Evolutionary conservation across 2,888 invertebrate species (phyloP).

Genomic region (Deladenus siricidicola): DNA sequence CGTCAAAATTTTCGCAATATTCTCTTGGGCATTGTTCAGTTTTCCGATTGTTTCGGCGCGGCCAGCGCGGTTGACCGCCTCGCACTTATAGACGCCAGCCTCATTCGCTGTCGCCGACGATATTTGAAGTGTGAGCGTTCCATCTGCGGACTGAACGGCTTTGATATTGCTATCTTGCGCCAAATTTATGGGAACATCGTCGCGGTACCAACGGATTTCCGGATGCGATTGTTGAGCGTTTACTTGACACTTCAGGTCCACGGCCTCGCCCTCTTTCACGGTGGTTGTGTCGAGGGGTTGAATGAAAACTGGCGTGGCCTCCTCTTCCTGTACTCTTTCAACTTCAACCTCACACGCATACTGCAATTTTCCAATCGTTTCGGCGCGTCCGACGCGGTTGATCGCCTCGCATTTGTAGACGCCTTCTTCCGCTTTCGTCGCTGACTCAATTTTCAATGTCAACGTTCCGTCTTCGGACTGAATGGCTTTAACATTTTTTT

Average conservation of each 20-base stretch:
- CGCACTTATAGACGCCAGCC: constrained; percentile 69
- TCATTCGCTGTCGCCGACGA: constrained; percentile 54
- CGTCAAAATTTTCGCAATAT: constrained; percentile 32
- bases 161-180: constrained; percentile 24
- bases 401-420: constrained; percentile 88
- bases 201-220: constrained; percentile 43
- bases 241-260: constrained; percentile 71
- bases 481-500: too few species aligned
- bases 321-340: constrained; percentile 53
- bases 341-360: constrained; percentile 31
- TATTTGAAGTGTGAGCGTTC: constrained; percentile 52
- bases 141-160: constrained; percentile 38
- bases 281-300: constrained; percentile 31
- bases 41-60: constrained; percentile 34
- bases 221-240: constrained; percentile 57
- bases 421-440: constrained; percentile 72
- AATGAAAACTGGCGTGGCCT: constrained; percentile 24
- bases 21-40: constrained; percentile 36
- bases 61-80: constrained; percentile 25
- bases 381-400: constrained; percentile 72
- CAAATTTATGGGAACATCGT: constrained; percentile 36
- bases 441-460: constrained; percentile 47
- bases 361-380: constrained; percentile 38
- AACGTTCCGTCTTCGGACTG: constrained; percentile 50
- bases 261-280: constrained; percentile 31